A percentile compares a stretch with the other conserved stretches of the same genome.
phyloP scores from a whole-genome alignment of 2,888 invertebrate genomes.

The Axea sp. region DNA sequence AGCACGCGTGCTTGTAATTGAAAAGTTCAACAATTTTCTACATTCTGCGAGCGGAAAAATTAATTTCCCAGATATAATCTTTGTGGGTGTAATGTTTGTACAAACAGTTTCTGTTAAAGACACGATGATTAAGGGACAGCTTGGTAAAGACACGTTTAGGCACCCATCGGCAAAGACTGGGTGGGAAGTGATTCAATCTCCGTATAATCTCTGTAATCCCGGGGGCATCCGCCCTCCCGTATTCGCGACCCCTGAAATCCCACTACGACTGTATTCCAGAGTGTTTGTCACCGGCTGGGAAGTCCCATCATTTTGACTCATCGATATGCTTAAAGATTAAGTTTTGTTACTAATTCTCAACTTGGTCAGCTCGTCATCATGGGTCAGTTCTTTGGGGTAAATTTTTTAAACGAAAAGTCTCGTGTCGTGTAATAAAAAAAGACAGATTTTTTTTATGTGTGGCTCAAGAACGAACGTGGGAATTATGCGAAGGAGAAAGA shows the following conservation, averaged over 20 bases:
- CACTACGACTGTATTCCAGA: slow-evolving; percentile 52
- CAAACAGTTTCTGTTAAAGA: slow-evolving; percentile 68
- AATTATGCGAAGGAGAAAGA: too few species aligned
- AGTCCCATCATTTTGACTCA: slow-evolving; percentile 61
- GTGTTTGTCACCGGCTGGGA: slow-evolving; percentile 54
- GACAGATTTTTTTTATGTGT: too few species aligned
- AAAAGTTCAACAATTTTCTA: too few species aligned
- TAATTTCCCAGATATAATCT: slow-evolving; percentile 45
- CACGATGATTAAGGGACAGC: slow-evolving; percentile 72
- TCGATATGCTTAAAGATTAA: slow-evolving; percentile 53
- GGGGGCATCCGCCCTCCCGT: slow-evolving; percentile 66
- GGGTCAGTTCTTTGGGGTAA: too few species aligned
- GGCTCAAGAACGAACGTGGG: too few species aligned
- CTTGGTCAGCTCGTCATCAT: slow-evolving; percentile 27
- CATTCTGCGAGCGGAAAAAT: too few species aligned
- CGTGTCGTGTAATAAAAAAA: too few species aligned
- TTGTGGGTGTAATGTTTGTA: slow-evolving; percentile 55
- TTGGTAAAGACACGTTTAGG: slow-evolving; percentile 68
- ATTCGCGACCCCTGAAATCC: slow-evolving; percentile 61
- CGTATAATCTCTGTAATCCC: slow-evolving; percentile 75
- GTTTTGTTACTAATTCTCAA: slow-evolving; percentile 36
- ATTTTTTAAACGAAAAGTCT: too few species aligned
- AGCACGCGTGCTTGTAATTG: too few species aligned
- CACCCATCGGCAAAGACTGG: slow-evolving; percentile 64
- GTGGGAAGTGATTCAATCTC: slow-evolving; percentile 75